Base-by-base conservation (phyloP, 2,888 invertebrate genomes). In the Caenorhabditis drosophilae region DNA sequence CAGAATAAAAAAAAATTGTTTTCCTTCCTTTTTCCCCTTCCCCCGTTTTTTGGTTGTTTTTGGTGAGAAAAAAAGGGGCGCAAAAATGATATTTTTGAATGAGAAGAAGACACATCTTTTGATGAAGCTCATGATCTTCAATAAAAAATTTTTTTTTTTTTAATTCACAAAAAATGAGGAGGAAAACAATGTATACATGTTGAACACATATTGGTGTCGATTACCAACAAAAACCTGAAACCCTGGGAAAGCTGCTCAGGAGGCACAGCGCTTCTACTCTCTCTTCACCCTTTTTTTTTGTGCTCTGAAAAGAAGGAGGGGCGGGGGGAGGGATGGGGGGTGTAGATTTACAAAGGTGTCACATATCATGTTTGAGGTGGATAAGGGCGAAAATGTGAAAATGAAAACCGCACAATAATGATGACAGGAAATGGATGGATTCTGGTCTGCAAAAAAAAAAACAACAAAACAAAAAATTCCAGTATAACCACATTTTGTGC, bases 401-500 rank as follows among this genome's bases (percentile, higher is more conserved):
- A 36, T n/a, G 23, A 15, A 53, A 36, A n/a, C n/a, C n/a, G n/a
- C n/a, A n/a, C n/a, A n/a, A n/a, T n/a, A 49, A 49, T 6, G 48
- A 31, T 15, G 50, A 38, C n/a, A 53, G n/a, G 45, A 26, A 26
- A 51, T 20, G 22, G n/a, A 41, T 46, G 26, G 20, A 50, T 42
- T 42, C n/a, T n/a, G n/a, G n/a, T n/a, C n/a, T n/a, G n/a, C n/a
- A n/a, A 49, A 49, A 42, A 40, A 50, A 11, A 20, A 50, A 22
- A 38, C 15, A 49, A 49, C 42, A 36, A n/a, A 49, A 49, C n/a
- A 35, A 18, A 50, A n/a, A 42, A 52, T 25, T 22, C 36, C 64
- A 73, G 79, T 41, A 82, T 84, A 54, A 82, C 84, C 27, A 84
- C 84, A 15, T 84, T 84, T 69, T 84, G 83, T 54, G 77, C 81